phyloP scores from a whole-genome alignment of 2,888 invertebrate species.

The Watsonalla cultraria region DNA sequence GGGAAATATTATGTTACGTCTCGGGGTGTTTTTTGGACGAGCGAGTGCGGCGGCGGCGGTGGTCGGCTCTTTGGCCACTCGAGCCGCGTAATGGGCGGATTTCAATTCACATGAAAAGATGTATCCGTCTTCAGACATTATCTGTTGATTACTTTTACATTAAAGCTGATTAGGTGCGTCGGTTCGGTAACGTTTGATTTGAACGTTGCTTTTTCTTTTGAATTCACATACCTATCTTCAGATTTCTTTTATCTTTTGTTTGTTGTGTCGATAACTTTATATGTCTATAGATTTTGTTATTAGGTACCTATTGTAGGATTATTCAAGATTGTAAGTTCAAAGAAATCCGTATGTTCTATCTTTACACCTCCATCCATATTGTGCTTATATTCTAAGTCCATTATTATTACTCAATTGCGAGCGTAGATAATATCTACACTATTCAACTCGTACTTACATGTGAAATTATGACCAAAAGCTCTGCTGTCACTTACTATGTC shows the following conservation, averaged over 20 bases:
- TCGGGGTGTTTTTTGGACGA: slow-evolving; percentile 63
- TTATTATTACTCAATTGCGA: too few species aligned
- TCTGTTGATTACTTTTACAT: slow-evolving; percentile 1
- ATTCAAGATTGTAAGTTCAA: not conserved
- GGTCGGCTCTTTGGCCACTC: slow-evolving; percentile 57
- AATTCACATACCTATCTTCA: not conserved
- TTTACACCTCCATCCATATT: not conserved
- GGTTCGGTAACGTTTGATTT: not conserved
- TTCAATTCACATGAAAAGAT: slow-evolving; percentile 37
- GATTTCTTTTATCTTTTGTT: not conserved
- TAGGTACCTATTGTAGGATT: not conserved
- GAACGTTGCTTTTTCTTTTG: not conserved
- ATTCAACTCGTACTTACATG: too few species aligned
- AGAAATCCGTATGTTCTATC: not conserved
- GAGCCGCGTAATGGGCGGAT: slow-evolving; percentile 52
- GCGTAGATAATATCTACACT: too few species aligned
- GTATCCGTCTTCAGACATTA: slow-evolving; percentile 12
- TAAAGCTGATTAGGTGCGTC: not conserved
- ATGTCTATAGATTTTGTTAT: not conserved
- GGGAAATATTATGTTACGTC: slow-evolving; percentile 78
- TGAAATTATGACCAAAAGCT: too few species aligned
- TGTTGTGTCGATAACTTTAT: not conserved
- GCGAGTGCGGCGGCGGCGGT: slow-evolving; percentile 50
- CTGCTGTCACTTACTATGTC: too few species aligned
- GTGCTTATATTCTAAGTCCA: not conserved